Percentiles rank a stretch among this genome's conserved stretches.
Evolutionary conservation across 2,797 vertebrate genomes (phyloP).

Genomic region (Oophaga sylvatica): DNA sequence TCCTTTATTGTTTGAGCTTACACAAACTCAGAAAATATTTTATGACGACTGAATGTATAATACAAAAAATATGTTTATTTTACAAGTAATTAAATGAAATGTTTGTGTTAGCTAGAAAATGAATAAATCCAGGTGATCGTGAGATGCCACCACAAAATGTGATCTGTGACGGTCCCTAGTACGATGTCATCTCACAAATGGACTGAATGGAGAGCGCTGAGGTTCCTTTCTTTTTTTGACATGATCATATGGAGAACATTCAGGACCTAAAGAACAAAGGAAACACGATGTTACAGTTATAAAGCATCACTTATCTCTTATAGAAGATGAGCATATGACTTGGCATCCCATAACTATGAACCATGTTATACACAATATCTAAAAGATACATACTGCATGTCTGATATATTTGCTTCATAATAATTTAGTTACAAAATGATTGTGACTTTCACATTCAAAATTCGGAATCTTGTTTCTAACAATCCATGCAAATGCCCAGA

Average conservation of each 20-base stretch:
- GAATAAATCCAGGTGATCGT: neutral
- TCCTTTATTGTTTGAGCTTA: neutral
- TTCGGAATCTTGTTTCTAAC: neutral
- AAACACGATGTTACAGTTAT: neutral
- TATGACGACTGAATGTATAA: neutral
- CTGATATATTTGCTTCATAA: neutral
- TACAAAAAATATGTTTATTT: neutral
- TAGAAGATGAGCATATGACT: neutral
- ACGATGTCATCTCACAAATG: conserved; percentile 3
- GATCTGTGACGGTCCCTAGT: neutral
- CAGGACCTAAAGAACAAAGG: neutral
- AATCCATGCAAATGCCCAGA: neutral
- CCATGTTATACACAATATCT: neutral
- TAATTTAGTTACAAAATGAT: neutral
- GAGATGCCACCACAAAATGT: neutral
- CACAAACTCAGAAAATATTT: neutral
- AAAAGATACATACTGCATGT: neutral
- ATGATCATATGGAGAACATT: conserved; percentile 9
- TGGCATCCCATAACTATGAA: neutral
- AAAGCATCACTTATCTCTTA: neutral
- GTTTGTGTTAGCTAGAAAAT: neutral
- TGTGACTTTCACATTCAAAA: too few relatives aligned
- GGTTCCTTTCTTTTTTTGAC: neutral
- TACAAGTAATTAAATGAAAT: conserved; percentile 15
- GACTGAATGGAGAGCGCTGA: neutral